phyloP scores from a whole-genome alignment of 2,888 invertebrate species.

The Aplocera efformata region DNA sequence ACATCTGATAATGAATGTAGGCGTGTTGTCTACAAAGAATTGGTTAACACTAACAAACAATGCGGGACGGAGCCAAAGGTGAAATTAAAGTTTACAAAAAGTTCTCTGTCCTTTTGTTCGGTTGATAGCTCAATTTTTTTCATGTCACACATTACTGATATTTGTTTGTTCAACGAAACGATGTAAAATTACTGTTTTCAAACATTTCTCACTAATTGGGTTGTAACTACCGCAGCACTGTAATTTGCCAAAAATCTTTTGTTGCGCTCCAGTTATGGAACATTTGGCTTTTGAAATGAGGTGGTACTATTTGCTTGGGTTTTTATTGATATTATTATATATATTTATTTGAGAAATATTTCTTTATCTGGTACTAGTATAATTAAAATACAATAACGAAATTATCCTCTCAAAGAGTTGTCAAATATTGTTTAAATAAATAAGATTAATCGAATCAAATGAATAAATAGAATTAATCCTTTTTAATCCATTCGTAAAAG shows the following conservation, averaged over 20 bases:
- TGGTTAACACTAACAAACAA: conserved; percentile 76
- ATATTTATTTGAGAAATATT: too few relatives aligned
- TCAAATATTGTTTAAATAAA: too few relatives aligned
- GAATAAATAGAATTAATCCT: too few relatives aligned
- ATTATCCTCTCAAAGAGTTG: too few relatives aligned
- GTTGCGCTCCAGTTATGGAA: conserved; percentile 1
- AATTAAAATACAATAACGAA: too few relatives aligned
- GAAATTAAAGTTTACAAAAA: conserved; percentile 54
- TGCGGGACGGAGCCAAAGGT: conserved; percentile 50
- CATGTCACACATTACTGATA: conserved; percentile 46
- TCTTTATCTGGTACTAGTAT: too few relatives aligned
- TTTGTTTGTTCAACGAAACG: conserved; percentile 61
- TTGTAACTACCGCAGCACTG: conserved; percentile 23
- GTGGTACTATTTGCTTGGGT: too few relatives aligned
- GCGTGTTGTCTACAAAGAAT: conserved; percentile 69
- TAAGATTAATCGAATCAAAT: too few relatives aligned
- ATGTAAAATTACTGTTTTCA: conserved; percentile 48
- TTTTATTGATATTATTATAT: too few relatives aligned
- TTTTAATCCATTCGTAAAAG: too few relatives aligned
- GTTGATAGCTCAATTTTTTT: conserved; percentile 51
- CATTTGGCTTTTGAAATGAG: not conserved
- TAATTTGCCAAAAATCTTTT: conserved; percentile 37
- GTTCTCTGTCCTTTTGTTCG: conserved; percentile 66
- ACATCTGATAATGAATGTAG: conserved; percentile 77
- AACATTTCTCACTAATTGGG: conserved; percentile 32